Evolutionary conservation across 2,797 vertebrate genomes (phyloP).

Genomic region (Simalia tracyae): DNA sequence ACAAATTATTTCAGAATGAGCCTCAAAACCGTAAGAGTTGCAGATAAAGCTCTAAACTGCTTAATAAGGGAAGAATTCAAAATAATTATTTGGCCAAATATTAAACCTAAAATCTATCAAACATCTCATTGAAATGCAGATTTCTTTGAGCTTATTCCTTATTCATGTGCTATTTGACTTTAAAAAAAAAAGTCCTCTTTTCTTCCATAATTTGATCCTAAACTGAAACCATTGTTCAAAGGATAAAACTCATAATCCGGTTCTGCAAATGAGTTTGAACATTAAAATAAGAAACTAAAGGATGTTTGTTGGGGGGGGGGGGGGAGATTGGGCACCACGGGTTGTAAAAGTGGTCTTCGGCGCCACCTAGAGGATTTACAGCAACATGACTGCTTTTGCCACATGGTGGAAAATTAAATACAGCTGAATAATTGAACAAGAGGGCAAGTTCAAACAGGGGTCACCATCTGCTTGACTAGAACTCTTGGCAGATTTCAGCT

Average conservation of each 20-base stretch:
- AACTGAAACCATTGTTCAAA: constrained; percentile 62
- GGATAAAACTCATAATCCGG: constrained; percentile 52
- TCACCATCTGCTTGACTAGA: constrained; percentile 90
- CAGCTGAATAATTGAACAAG: constrained; percentile 90
- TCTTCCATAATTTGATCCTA: constrained; percentile 49
- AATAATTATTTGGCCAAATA: constrained; percentile 44
- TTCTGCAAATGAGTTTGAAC: constrained; percentile 22
- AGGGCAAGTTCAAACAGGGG: constrained; percentile 87
- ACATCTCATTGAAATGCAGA: constrained; percentile 51
- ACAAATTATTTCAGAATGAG: constrained; percentile 15
- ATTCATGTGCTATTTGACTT: constrained; percentile 37
- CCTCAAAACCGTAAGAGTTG: constrained; percentile 38
- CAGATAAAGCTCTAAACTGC: not conserved
- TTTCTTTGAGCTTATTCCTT: constrained; percentile 37
- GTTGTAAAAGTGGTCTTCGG: constrained; percentile 74
- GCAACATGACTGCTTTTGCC: constrained; percentile 37
- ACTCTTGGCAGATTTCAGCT: constrained; percentile 82
- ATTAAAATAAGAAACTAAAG: constrained; percentile 6
- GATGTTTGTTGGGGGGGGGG: not conserved
- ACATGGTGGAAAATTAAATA: constrained; percentile 82
- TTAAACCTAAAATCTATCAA: constrained; percentile 44
- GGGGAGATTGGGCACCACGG: not conserved
- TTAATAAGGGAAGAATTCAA: constrained; percentile 21
- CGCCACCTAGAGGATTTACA: constrained; percentile 77
- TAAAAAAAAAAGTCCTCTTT: constrained; percentile 21